Percentiles rank a stretch among this genome's conserved stretches.
These are phyloP conservation scores for Fopius arisanus DNA, from an alignment of 1,140 invertebrate species.

Conservation along the genomic window DNA sequence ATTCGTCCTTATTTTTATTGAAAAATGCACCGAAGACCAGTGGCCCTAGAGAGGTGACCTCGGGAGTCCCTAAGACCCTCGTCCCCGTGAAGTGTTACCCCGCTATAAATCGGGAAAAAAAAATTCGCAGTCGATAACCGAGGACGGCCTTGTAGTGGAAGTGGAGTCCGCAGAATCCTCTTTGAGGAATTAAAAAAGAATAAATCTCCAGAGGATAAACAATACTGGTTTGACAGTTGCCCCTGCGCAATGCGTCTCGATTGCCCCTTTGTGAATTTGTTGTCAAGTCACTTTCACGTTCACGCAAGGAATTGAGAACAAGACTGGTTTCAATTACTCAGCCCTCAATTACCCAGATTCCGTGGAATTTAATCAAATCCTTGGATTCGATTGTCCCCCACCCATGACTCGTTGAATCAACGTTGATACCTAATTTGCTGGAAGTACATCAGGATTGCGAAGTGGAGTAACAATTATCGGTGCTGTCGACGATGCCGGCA, in stretches of 20 bases:
- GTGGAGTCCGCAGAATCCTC: neutral
- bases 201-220: neutral
- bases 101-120: neutral
- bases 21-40: neutral
- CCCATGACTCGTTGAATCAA: too few relatives aligned
- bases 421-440: too few relatives aligned
- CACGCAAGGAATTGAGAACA: neutral
- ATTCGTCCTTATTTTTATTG: neutral
- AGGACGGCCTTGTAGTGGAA: neutral
- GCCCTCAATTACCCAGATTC: neutral
- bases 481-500: constrained; percentile 9
- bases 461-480: neutral
- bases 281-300: constrained; percentile 23
- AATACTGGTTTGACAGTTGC: neutral
- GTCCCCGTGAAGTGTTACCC: neutral
- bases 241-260: constrained; percentile 12
- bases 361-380: neutral
- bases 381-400: neutral
- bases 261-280: constrained; percentile 11
- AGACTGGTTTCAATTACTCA: neutral
- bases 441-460: neutral
- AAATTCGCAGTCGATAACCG: neutral
- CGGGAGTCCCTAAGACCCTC: neutral
- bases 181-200: too few relatives aligned
- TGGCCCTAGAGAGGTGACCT: neutral